Conservation (phyloP, 2,113 vertebrate genomes). For the Irena cyanogastra region DNA sequence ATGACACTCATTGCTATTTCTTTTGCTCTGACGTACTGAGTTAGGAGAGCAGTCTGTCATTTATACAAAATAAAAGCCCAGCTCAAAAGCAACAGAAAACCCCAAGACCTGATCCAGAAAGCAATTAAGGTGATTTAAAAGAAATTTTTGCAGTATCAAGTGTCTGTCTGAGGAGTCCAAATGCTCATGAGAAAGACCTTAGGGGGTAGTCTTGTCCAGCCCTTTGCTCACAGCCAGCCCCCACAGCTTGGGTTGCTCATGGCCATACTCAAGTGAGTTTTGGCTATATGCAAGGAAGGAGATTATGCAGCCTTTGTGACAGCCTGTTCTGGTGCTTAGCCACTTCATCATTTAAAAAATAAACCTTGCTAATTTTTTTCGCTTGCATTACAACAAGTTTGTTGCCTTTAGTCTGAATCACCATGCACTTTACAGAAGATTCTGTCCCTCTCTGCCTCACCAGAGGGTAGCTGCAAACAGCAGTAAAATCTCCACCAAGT, state of each 20-base stretch:
- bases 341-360: neutral
- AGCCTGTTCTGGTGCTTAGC: neutral
- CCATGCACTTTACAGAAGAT: accelerated
- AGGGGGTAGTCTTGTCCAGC: neutral
- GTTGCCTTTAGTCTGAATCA: neutral
- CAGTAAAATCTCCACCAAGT: neutral
- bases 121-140: neutral
- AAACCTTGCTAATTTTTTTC: neutral
- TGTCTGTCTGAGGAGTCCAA: neutral
- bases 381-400: neutral
- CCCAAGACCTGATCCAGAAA: neutral
- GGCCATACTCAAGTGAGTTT: neutral
- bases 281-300: neutral
- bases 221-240: neutral
- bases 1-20: neutral
- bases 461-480: neutral
- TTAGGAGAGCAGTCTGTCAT: neutral
- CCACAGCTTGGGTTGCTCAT: neutral
- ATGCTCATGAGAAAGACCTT: neutral
- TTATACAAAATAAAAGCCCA: neutral
- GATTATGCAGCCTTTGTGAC: neutral
- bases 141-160: neutral
- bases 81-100: neutral
- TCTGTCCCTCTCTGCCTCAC: neutral
- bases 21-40: neutral